Base-by-base conservation (phyloP, 2,888 invertebrate genomes). In the Lasioglossum figueresi region DNA sequence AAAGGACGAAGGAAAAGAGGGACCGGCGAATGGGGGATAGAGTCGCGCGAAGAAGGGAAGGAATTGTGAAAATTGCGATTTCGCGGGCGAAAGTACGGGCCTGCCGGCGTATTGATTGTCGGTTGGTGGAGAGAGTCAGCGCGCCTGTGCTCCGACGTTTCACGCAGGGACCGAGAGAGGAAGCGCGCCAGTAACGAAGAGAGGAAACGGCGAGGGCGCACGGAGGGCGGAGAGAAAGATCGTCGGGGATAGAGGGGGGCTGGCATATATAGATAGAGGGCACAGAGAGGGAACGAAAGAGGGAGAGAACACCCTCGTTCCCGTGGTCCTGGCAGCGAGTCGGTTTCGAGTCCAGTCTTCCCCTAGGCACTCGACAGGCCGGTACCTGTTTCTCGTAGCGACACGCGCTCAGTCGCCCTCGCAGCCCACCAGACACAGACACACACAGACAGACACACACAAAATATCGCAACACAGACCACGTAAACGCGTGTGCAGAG, bases 31-130 rank as follows among this genome's bases (percentile, higher is more conserved):
- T n/a, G 12, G 68, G 75, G 48, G 77, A 37, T 23, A 10, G 85
- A 77, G 68, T 56, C 68, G 74, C 43, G 52, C 79, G 77, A 31
- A 75, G 81, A 87, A 74, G 80, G 56, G 88, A 83, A 79, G 89
- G 87, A 80, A 86, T 80, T 43, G 86, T 71, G 90, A 91, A 92
- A 93, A 93, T 93, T 88, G 91, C 92, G 92, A 93, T 93, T 93
- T 93, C 91, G 92, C 93, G 93, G 92, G 90, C 91, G 92, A 92
- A 92, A 92, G 90, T 91, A 93, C 92, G 92, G 92, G 89, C 92
- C 91, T 93, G 93, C 91, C 91, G 93, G 91, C 88, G 93, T 95
- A 95, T 95, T 94, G 95, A 95, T 95, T 95, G 93, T 93, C 93
- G 90, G 83, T 91, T 79, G 91, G 83, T 75, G 79, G 89, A 84